These are phyloP conservation scores for Plumapathes pennacea DNA, from an alignment of 92 coral and sea anemone species.

Conservation along the genomic window DNA sequence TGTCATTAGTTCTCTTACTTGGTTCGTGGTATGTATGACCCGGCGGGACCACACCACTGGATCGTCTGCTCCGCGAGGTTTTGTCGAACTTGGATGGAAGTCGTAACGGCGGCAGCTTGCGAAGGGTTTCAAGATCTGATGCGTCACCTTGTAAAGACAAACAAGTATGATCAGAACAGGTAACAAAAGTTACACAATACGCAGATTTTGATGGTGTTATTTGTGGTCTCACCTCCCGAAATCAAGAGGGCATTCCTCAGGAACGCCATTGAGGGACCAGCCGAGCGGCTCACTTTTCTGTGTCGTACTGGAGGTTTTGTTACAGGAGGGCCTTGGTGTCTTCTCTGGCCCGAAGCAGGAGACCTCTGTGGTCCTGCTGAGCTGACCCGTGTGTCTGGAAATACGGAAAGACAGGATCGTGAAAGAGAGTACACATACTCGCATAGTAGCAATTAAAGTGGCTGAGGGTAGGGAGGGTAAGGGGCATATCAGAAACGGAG, in stretches of 20 bases:
- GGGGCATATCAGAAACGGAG: too few relatives aligned
- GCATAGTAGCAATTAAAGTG: too few relatives aligned
- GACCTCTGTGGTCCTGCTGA: slow-evolving; percentile 68
- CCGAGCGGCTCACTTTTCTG: slow-evolving; percentile 74
- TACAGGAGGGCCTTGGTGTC: neutral
- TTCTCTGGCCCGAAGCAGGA: slow-evolving; percentile 7
- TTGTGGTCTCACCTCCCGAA: slow-evolving; percentile 64
- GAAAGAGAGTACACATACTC: neutral
- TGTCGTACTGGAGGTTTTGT: slow-evolving; percentile 24
- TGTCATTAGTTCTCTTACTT: slow-evolving; percentile 43
- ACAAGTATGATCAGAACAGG: too few relatives aligned
- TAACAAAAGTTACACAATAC: neutral
- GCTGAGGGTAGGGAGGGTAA: too few relatives aligned
- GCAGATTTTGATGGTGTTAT: neutral
- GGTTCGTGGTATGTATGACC: slow-evolving; percentile 46
- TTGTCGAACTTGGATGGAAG: slow-evolving; percentile 28
- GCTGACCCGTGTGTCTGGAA: slow-evolving; percentile 73
- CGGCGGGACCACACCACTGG: slow-evolving; percentile 31
- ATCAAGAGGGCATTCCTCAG: slow-evolving; percentile 62
- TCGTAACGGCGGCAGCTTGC: slow-evolving; percentile 47
- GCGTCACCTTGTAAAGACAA: slow-evolving; percentile 28
- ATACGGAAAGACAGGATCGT: neutral
- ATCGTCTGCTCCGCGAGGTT: slow-evolving; percentile 30
- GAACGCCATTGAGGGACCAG: slow-evolving; percentile 64
- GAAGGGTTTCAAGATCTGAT: slow-evolving; percentile 45